Conservation (phyloP, 2,888 invertebrate genomes). For the Agrochola circellaris region DNA sequence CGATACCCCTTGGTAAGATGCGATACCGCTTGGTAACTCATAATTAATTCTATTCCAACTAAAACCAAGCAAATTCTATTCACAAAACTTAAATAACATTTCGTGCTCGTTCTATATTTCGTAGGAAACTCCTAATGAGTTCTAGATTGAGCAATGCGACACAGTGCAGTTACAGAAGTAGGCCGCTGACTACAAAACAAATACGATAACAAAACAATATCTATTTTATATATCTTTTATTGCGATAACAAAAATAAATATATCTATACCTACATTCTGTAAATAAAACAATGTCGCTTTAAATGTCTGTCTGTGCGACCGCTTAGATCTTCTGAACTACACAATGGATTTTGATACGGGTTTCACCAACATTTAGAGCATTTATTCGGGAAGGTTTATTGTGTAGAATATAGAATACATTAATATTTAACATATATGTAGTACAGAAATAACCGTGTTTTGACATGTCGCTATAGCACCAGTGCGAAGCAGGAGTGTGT, state of each 20-base stretch:
- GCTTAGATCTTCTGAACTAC: not conserved
- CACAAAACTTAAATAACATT: conserved; percentile 21
- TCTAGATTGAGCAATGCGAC: conserved; percentile 46
- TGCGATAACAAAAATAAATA: conserved; percentile 21
- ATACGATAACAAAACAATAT: conserved; percentile 39
- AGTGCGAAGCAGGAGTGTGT: not conserved
- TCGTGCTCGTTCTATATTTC: conserved; percentile 12
- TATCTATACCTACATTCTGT: not conserved
- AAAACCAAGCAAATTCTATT: not conserved
- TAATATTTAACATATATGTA: too few species aligned
- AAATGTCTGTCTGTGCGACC: not conserved
- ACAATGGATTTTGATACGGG: not conserved
- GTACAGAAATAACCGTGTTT: not conserved
- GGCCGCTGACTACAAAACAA: conserved; percentile 28
- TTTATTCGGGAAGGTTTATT: too few species aligned
- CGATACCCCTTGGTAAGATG: too few species aligned
- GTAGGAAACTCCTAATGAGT: conserved; percentile 49
- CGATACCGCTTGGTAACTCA: not conserved
- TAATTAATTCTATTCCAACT: not conserved
- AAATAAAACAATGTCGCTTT: not conserved
- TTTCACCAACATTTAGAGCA: not conserved
- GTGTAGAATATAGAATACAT: not conserved
- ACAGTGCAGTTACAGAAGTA: conserved; percentile 48
- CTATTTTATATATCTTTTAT: conserved; percentile 10
- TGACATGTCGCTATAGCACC: not conserved